phyloP scores from a whole-genome alignment of 2,888 invertebrate genomes.

The Drosophila kanekoi region DNA sequence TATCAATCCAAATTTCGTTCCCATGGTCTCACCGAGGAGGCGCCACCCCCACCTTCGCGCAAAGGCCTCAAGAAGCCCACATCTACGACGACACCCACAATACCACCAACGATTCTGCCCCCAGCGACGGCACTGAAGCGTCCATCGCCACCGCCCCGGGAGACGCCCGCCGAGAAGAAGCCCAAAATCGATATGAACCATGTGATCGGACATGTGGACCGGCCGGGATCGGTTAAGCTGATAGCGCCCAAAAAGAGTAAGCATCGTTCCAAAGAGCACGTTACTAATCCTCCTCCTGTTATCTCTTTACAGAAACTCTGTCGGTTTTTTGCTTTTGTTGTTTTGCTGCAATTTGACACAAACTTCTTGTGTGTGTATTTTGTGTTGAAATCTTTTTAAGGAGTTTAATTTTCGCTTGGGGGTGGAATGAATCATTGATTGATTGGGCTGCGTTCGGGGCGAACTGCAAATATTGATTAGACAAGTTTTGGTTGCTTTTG shows the following conservation, averaged over 20 bases:
- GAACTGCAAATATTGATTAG: slow-evolving; percentile 5
- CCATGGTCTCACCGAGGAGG: slow-evolving; percentile 95
- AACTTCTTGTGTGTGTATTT: slow-evolving; percentile 40
- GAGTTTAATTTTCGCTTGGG: slow-evolving; percentile 43
- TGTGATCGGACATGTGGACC: slow-evolving; percentile 86
- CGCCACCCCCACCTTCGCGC: slow-evolving; percentile 93
- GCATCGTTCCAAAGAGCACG: slow-evolving; percentile 85
- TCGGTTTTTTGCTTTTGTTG: slow-evolving; percentile 72
- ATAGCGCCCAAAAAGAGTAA: slow-evolving; percentile 96
- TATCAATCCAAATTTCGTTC: slow-evolving; percentile 96
- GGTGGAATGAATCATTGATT: slow-evolving; percentile 34
- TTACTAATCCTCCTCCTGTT: slow-evolving; percentile 68
- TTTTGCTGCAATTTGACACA: slow-evolving; percentile 14
- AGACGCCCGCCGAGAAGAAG: slow-evolving; percentile 90
- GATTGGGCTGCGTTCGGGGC: slow-evolving; percentile 23
- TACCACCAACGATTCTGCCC: slow-evolving; percentile 74
- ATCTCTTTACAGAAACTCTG: slow-evolving; percentile 60
- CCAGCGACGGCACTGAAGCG: slow-evolving; percentile 72
- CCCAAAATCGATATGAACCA: slow-evolving; percentile 87
- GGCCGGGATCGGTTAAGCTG: slow-evolving; percentile 93
- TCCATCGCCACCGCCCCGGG: slow-evolving; percentile 78
- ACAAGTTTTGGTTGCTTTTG: slow-evolving; percentile 1
- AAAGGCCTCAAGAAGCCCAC: slow-evolving; percentile 88
- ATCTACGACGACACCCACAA: slow-evolving; percentile 82
- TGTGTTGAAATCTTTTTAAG: slow-evolving; percentile 42